phyloP scores from a whole-genome alignment of 1,140 invertebrate species.

The Trichonephila clavata region DNA sequence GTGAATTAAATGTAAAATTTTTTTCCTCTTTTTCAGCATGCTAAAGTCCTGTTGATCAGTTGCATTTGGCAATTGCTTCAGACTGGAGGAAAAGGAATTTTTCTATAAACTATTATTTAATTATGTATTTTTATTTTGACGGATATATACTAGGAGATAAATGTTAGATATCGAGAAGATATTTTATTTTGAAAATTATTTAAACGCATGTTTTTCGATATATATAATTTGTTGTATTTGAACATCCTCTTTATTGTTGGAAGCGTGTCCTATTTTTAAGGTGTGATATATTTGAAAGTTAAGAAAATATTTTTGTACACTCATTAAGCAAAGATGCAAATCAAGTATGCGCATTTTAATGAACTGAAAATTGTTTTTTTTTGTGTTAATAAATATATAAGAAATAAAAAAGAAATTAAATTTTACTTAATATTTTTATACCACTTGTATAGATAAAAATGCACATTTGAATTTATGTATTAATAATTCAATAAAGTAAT shows the following conservation, averaged over 20 bases:
- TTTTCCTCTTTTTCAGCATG: background rate
- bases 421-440: background rate
- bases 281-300: background rate
- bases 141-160: background rate
- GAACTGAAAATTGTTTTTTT: background rate
- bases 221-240: background rate
- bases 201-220: background rate
- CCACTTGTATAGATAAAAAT: background rate
- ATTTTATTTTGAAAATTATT: background rate
- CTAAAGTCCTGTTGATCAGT: background rate
- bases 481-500: background rate
- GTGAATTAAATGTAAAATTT: background rate
- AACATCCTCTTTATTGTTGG: background rate
- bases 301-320: background rate
- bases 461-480: background rate
- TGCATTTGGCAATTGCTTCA: background rate
- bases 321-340: background rate
- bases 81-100: background rate
- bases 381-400: no score
- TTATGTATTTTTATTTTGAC: background rate
- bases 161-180: background rate
- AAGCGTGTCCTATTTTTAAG: background rate
- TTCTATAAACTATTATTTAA: background rate
- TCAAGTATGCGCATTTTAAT: background rate
- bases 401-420: background rate